Evolutionary conservation across 2,888 invertebrate genomes (phyloP), one percentile per base, ranked within the genome.

Genomic region (Leptopilina myrica): DNA sequence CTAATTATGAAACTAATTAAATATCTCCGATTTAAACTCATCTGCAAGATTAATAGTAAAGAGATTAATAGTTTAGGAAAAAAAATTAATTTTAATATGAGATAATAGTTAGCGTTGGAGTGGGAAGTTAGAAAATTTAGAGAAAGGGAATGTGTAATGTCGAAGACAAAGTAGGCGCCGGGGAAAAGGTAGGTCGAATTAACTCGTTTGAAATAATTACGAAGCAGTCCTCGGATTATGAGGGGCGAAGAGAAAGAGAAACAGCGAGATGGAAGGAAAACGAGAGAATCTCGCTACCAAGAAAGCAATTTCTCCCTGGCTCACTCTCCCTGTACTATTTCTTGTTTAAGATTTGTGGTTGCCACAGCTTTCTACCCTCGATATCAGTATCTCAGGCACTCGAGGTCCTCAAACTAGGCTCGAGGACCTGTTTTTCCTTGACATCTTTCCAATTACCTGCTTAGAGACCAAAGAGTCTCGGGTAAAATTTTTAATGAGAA

Each of bases 151-250:
- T 46, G 62, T 77, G 78, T 64, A 76, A 75, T 73, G 76, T 77
- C 53, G 46, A 64, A 64, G 56, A 65, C 76, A 46, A 65, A 59
- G 26, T 59, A 69, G 49, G 62, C 75, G 15, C 65, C 43, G 56
- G 56, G 77, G 65, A 49, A n/a, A 76, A 64, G 76, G 62, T 62
- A 53, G 62, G 77, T 62, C 75, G 80, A 85, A 84, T 85, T 84
- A 85, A 85, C 79, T 64, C 80, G 78, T 85, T 86, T 80, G 81
- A 85, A 84, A 85, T 85, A 83, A 85, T 85, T 76, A 64, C 76
- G 64, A 43, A 76, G 76, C 76, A 64, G 64, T 40, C 46, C 46
- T 59, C 12, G 65, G 79, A 77, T 82, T 78, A 80, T 80, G 78
- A 80, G 53, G 33, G 53, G 79, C 64, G 78, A 26, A 53, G 78